phyloP scores from a whole-genome alignment of 2,113 vertebrate genomes.

The Calypte anna region DNA sequence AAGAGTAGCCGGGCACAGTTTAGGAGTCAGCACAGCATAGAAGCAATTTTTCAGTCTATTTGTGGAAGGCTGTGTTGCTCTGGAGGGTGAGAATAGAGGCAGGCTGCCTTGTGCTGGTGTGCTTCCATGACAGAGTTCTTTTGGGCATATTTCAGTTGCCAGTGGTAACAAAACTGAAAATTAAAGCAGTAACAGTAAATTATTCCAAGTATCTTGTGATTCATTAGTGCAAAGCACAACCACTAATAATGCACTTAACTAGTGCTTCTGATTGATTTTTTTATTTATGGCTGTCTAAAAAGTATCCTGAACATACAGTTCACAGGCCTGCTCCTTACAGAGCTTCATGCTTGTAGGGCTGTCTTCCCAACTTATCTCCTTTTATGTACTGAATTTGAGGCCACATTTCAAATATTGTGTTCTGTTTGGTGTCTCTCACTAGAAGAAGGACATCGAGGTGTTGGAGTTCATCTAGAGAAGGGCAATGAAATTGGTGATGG shows the following conservation, averaged over 20 bases:
- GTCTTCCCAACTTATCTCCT: fast-evolving
- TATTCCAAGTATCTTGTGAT: background rate
- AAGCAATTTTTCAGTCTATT: background rate
- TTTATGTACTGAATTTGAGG: background rate
- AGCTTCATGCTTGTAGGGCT: background rate
- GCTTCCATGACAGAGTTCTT: background rate
- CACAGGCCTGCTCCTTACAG: background rate
- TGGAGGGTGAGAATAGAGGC: background rate
- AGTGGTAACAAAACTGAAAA: background rate
- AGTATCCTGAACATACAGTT: fast-evolving
- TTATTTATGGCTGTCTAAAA: background rate
- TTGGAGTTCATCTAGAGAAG: too few relatives aligned
- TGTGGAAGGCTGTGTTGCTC: background rate
- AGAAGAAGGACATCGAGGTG: too few relatives aligned
- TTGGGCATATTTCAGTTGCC: background rate
- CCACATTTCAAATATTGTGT: too few relatives aligned
- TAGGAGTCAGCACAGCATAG: background rate
- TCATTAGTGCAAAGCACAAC: background rate
- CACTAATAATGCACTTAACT: background rate
- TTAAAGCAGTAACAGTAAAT: background rate
- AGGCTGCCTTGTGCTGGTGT: background rate
- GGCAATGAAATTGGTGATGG: too few relatives aligned
- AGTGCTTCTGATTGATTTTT: too few relatives aligned
- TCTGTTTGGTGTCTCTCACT: too few relatives aligned
- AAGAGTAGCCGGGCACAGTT: background rate